Evolutionary conservation across 2,888 invertebrate genomes (phyloP), one percentile per base, ranked within the genome.

Genomic region (Phyllotreta cruciferae): DNA sequence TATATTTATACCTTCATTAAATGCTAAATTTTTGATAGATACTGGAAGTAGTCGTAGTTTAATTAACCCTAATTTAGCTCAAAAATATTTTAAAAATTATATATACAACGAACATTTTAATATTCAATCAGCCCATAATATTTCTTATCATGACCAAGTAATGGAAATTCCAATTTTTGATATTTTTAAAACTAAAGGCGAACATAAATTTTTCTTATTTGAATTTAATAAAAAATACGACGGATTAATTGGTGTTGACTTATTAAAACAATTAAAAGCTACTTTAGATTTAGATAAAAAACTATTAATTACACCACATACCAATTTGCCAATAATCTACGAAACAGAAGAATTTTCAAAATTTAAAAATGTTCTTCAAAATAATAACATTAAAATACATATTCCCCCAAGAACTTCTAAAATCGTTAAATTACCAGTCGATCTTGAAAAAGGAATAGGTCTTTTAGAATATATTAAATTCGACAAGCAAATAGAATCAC

Each of bases 121-220:
- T 11, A 45, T 45, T 14, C 45, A 45, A 9, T 7, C 14, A 47
- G 47, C 47, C 35, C 47, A 47, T 47, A 47, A 35, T 47, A 49
- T 34, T 10, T 34, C 34, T 24, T 34, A 34, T 49, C 49, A 49
- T 24, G 35, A 49, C 13, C 6, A 49, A 49, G 34, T 49, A 4
- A 9, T 49, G 0, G 9, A 49, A 49, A 24, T 34, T 24, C 49
- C 49, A 10, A 9, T 49, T 49, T 49, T 14, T 10, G 49, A 47
- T 11, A 47, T 47, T 14, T 47, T 47, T 14, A 14, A 47, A 11
- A n/a, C 35, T 13, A 24, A 13, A 47, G 47, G 2, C 4, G 11
- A 7, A 9, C 24, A 47, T 10, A 47, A 47, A 47, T 47, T 47
- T 8, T 10, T 10, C 6, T 8, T 47, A 6, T 47, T 24, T 47